These are phyloP conservation scores for Trichechus manatus DNA, from an alignment of 2,113 vertebrate genomes.

Conservation along the genomic window DNA sequence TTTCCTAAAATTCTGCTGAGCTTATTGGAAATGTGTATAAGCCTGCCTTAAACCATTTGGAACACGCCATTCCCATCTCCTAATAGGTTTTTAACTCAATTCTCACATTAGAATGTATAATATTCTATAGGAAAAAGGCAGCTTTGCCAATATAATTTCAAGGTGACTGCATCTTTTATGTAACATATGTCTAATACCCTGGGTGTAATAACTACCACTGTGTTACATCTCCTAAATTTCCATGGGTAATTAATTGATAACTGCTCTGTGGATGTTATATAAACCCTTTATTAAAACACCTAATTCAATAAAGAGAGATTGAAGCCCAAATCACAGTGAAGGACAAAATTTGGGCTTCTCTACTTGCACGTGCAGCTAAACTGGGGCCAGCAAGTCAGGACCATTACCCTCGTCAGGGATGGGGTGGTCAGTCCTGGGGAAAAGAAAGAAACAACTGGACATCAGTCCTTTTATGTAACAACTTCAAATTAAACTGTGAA, in stretches of 20 bases:
- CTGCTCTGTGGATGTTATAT: constrained; percentile 84
- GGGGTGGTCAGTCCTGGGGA: constrained; percentile 49
- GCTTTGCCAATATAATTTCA: constrained; percentile 86
- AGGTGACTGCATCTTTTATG: constrained; percentile 89
- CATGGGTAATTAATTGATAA: constrained; percentile 91
- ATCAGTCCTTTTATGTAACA: constrained; percentile 17
- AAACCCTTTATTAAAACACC: constrained; percentile 88
- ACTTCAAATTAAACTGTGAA: constrained; percentile 71
- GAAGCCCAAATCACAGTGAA: constrained; percentile 80
- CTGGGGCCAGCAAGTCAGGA: not conserved
- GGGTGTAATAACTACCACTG: constrained; percentile 85
- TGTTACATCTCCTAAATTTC: constrained; percentile 86
- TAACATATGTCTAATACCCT: constrained; percentile 88
- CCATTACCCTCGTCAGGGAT: constrained; percentile 59
- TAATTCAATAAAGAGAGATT: constrained; percentile 86
- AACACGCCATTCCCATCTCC: constrained; percentile 46
- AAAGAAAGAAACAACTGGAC: constrained; percentile 33
- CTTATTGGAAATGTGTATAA: constrained; percentile 44
- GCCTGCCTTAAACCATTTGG: constrained; percentile 51
- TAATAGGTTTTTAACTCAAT: constrained; percentile 66
- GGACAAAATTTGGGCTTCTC: constrained; percentile 76
- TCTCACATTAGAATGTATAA: constrained; percentile 65
- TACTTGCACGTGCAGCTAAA: constrained; percentile 21
- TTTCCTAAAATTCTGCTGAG: constrained; percentile 51
- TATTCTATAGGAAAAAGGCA: constrained; percentile 79